These are phyloP conservation scores for Phymanthus crucifer DNA, from an alignment of 92 coral and sea anemone species.

Conservation along the genomic window DNA sequence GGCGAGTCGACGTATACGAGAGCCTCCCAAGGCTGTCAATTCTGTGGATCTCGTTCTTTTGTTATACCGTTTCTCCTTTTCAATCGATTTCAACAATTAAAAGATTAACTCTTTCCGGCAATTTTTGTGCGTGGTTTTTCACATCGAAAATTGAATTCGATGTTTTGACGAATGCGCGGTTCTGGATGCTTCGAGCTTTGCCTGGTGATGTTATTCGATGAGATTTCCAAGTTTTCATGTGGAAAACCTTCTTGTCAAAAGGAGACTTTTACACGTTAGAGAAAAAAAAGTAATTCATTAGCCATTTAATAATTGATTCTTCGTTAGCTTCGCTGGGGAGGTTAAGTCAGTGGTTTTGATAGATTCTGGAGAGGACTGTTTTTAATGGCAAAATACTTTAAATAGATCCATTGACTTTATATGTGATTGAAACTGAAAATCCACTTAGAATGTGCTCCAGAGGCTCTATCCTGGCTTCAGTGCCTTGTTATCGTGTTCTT, in stretches of 20 bases:
- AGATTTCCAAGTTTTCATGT: background rate
- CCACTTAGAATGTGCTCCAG: conserved; percentile 1
- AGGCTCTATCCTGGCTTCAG: background rate
- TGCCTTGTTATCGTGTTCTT: background rate
- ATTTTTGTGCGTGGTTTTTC: conserved; percentile 3
- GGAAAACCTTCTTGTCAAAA: background rate
- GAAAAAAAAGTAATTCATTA: background rate
- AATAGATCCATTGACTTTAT: background rate
- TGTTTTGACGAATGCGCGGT: conserved; percentile 1
- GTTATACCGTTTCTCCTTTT: conserved; percentile 21
- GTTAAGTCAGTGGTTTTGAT: background rate
- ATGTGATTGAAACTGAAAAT: background rate
- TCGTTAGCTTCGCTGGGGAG: conserved; percentile 1
- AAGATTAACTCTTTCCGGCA: conserved; percentile 31
- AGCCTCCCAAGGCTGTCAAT: conserved; percentile 17
- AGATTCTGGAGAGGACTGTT: background rate
- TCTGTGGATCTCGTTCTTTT: conserved; percentile 15
- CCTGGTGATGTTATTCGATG: background rate
- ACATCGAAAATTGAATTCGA: background rate
- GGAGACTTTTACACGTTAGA: background rate
- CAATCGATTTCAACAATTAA: conserved; percentile 25
- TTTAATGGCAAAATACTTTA: background rate
- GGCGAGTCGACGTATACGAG: background rate
- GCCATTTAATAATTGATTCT: background rate
- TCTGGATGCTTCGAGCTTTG: background rate